Percentiles rank a stretch among this genome's conserved stretches.
Conservation (phyloP, 2,797 vertebrate genomes). For the Acestrorhynchus altus region DNA sequence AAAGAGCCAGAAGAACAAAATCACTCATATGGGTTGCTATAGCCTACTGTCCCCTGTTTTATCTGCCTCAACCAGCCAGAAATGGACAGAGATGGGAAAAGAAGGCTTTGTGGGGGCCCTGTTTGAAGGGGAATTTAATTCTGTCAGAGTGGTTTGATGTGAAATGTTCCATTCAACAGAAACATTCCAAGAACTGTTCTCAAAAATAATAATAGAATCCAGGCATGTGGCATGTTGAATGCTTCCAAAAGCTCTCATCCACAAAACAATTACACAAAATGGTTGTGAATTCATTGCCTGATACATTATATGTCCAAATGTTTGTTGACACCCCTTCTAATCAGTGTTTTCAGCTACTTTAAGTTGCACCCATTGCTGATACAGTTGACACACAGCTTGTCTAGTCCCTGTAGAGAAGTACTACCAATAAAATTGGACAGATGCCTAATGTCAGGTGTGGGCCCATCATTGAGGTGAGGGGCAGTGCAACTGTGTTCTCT, state of each 20-base stretch:
- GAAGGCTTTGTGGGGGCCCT: background rate
- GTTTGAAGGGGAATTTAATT: slow-evolving; percentile 1
- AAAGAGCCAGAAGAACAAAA: slow-evolving; percentile 38
- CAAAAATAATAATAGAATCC: background rate
- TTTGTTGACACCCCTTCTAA: background rate
- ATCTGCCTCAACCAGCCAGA: slow-evolving; percentile 50
- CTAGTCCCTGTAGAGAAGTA: too few relatives aligned
- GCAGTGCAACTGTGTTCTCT: too few relatives aligned
- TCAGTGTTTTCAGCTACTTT: too few relatives aligned
- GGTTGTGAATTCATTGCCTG: background rate
- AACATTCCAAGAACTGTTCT: background rate
- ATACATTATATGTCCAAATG: too few relatives aligned
- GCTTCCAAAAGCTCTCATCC: background rate
- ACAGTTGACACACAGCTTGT: too few relatives aligned
- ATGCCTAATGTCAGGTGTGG: too few relatives aligned
- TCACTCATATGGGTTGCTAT: slow-evolving; percentile 33
- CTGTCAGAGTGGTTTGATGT: background rate
- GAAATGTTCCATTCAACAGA: background rate
- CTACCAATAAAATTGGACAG: too few relatives aligned
- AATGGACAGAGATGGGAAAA: slow-evolving; percentile 47
- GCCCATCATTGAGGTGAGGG: too few relatives aligned
- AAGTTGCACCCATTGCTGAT: too few relatives aligned
- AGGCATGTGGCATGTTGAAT: background rate
- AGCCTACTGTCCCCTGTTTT: slow-evolving; percentile 48
- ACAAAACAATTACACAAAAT: background rate